Conservation (phyloP, 2,888 invertebrate genomes). For the Oasisia sp. region DNA sequence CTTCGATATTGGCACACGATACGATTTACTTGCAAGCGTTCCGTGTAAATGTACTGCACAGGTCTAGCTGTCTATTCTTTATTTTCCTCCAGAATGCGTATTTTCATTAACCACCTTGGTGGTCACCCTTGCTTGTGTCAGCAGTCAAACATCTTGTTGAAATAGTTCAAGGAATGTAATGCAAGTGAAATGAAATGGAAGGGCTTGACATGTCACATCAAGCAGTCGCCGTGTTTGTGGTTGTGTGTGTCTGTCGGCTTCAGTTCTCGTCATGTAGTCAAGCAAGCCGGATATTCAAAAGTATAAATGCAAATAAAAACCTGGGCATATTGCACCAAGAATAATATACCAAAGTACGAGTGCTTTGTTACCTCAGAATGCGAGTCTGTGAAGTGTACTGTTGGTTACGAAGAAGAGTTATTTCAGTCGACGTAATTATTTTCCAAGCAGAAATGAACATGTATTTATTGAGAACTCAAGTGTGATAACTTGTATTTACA, state of each 20-base stretch:
- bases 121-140: not conserved
- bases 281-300: not conserved
- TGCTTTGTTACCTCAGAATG: not conserved
- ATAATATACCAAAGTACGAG: not conserved
- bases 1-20: not conserved
- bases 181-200: not conserved
- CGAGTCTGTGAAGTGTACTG: not conserved
- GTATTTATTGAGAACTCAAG: not conserved
- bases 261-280: not conserved
- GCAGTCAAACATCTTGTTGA: not conserved
- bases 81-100: not conserved
- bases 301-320: not conserved
- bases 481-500: not conserved
- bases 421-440: not conserved
- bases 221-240: not conserved
- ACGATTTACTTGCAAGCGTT: not conserved
- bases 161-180: not conserved
- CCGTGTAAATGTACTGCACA: not conserved
- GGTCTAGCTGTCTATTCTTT: not conserved
- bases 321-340: not conserved
- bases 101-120: not conserved
- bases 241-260: not conserved
- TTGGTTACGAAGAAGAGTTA: not conserved
- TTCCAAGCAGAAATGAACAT: not conserved
- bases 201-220: not conserved